Evolutionary conservation across 2,797 vertebrate genomes (phyloP), one percentile per base, ranked within the genome.

Genomic region (Tauraco hartlaubi): DNA sequence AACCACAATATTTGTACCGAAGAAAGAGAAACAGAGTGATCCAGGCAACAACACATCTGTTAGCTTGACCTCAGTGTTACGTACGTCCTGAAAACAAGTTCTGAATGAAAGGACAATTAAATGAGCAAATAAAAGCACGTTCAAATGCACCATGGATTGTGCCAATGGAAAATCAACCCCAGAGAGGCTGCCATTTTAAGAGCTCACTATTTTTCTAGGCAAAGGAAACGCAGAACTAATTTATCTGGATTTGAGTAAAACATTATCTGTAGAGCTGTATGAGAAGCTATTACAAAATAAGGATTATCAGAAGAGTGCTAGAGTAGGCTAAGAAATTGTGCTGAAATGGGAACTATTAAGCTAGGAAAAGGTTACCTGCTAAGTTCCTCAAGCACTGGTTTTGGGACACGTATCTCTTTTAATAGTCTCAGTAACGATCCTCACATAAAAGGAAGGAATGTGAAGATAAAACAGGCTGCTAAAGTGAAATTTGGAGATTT

Each of bases 81-180:
- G 13, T 26, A 49, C 0, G 0, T 51, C 44, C 43, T 72, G 46
- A 71, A 91, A 93, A 48, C 6, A 62, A 85, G 22, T 69, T 84
- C 28, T 73, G 76, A 92, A 75, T 51, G 43, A 88, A 94, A 90
- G 15, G 25, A 75, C 35, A 84, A 88, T 88, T 72, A 90, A 88
- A 87, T 37, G 25, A 73, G 18, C 52, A 92, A 96, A 91, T 21
- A 90, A 82, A 85, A 88, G 18, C 22, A 54, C 1, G 1, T 28
- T 75, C n/a, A 74, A 81, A 84, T 29, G 46, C 33, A 44, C 16
- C 28, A 49, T 9, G 41, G 54, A n/a, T 58, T 73, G 20, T 82
- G 59, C 52, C 77, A 87, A 72, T 51, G 33, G 17, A 92, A 94
- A 90, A 67, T 49, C 25, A 66, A 55, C 37, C 12, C n/a, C 63